Percentiles rank a stretch among this genome's conserved stretches.
Evolutionary conservation across 1,140 invertebrate genomes (phyloP).

Genomic region (Drosophila murphyi): DNA sequence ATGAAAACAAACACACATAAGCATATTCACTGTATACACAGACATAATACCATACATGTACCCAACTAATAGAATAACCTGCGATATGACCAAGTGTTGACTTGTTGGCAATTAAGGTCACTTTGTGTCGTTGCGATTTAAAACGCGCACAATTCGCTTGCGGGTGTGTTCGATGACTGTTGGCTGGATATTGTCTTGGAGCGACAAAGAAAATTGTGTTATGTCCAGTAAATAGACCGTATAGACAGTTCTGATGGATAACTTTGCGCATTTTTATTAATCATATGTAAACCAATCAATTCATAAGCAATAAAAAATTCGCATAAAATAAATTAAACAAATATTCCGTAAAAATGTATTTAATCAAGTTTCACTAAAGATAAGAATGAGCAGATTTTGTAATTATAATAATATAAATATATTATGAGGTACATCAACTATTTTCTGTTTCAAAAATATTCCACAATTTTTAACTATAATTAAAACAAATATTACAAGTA

Average conservation of each 20-base stretch:
- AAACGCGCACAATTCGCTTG: constrained; percentile 26
- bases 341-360: too few relatives aligned
- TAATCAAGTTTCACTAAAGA: too few relatives aligned
- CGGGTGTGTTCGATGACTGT: constrained; percentile 18
- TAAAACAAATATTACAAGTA: background rate
- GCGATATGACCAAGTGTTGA: constrained; percentile 73
- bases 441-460: too few relatives aligned
- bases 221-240: background rate
- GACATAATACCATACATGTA: constrained; percentile 9
- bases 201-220: constrained; percentile 19
- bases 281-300: too few relatives aligned
- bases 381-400: too few relatives aligned
- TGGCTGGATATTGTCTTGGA: constrained; percentile 12
- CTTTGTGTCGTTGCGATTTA: constrained; percentile 29
- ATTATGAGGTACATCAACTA: too few relatives aligned
- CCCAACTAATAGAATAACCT: constrained; percentile 62
- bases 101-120: constrained; percentile 77
- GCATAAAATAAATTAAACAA: background rate
- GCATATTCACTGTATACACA: constrained; percentile 21
- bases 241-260: background rate
- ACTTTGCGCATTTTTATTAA: too few relatives aligned
- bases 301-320: background rate
- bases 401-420: too few relatives aligned
- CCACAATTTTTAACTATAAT: background rate
- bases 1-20: constrained; percentile 26